Evolutionary conservation across 92 coral and sea anemone genomes (phyloP).

Genomic region (Zoanthus sociatus): DNA sequence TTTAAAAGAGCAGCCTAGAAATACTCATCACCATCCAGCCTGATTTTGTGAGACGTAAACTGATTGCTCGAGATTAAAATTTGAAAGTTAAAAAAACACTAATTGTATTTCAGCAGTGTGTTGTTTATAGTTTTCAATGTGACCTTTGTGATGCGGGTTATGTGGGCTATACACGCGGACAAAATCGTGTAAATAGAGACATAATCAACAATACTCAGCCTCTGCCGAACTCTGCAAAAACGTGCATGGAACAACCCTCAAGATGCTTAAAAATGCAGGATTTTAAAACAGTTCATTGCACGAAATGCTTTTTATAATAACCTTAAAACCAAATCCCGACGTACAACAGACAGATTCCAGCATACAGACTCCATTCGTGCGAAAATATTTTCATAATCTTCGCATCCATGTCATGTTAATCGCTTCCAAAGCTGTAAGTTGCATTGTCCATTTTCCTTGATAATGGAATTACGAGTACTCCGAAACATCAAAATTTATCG

Average conservation of each 20-base stretch:
- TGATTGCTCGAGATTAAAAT: too few species aligned
- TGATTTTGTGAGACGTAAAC: too few species aligned
- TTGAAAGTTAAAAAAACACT: too few species aligned
- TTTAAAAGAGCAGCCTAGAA: too few species aligned
- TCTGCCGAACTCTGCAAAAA: conserved; percentile 18
- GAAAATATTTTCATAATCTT: not conserved
- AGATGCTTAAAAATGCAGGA: conserved; percentile 43
- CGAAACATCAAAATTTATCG: not conserved
- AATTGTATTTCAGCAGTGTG: too few species aligned
- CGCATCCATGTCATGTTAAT: not conserved
- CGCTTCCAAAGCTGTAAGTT: conserved; percentile 41
- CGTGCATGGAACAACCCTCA: conserved; percentile 42
- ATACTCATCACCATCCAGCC: too few species aligned
- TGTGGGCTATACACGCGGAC: not conserved
- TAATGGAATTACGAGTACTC: conserved; percentile 13
- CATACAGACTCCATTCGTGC: too few species aligned
- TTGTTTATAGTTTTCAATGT: too few species aligned
- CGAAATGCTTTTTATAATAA: not conserved
- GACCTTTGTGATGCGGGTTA: too few species aligned
- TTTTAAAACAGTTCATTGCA: not conserved
- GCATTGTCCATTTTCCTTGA: conserved; percentile 27
- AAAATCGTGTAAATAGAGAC: conserved; percentile 20
- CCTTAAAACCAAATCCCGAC: conserved; percentile 36
- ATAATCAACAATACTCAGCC: conserved; percentile 12
- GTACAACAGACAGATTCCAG: conserved; percentile 29